Percentiles rank a stretch among this genome's conserved stretches.
Conservation (phyloP, 2,888 invertebrate genomes). For the Eristalinus sepulchralis region DNA sequence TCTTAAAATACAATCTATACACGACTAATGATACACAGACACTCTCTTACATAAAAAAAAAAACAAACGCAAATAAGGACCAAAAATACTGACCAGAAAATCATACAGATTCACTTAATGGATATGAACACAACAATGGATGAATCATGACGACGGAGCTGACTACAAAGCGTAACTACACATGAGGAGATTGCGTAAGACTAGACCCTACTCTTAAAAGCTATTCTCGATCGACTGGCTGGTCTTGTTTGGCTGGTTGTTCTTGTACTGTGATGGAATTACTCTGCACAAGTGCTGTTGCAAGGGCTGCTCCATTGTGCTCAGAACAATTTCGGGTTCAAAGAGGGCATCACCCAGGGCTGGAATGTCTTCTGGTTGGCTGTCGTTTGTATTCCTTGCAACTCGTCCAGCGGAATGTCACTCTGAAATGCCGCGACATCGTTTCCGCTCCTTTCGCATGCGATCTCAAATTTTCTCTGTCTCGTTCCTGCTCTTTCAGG, state of each 20-base stretch:
- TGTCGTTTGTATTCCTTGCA: background rate
- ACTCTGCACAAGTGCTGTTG: background rate
- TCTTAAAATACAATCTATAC: background rate
- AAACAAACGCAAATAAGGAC: background rate
- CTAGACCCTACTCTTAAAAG: constrained; percentile 5
- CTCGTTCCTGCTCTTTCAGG: constrained; percentile 78
- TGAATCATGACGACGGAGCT: background rate
- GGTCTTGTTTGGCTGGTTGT: constrained; percentile 5
- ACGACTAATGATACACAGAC: background rate
- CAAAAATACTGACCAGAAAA: constrained; percentile 18
- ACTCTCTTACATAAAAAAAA: background rate
- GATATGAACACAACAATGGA: constrained; percentile 61
- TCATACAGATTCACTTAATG: constrained; percentile 35
- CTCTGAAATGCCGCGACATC: constrained; percentile 18
- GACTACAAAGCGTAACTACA: constrained; percentile 8
- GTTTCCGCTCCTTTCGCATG: constrained; percentile 79
- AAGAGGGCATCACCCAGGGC: constrained; percentile 73
- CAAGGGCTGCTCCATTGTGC: background rate
- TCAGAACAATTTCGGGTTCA: constrained; percentile 72
- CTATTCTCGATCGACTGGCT: background rate
- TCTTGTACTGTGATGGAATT: constrained; percentile 38
- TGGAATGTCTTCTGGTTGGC: background rate
- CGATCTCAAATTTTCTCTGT: constrained; percentile 79
- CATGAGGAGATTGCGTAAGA: background rate
- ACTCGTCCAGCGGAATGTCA: too few relatives aligned